Conservation (phyloP, 1,140 invertebrate species). For the Pseudomyrmex cubaensis region DNA sequence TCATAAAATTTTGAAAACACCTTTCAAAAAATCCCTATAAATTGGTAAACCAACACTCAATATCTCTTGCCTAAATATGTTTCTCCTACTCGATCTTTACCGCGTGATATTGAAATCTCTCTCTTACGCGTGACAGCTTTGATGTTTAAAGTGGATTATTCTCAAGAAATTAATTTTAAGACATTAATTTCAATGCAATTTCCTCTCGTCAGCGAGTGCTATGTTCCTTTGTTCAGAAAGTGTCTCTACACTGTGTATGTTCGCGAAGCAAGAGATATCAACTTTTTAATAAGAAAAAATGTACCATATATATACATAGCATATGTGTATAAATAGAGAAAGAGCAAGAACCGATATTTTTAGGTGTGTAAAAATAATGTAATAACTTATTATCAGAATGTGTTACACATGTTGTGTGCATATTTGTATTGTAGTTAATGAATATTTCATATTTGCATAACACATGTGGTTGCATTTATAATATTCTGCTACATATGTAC, state of each 20-base stretch:
- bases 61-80: constrained; percentile 48
- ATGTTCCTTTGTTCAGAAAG: no score
- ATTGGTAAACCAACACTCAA: constrained; percentile 25
- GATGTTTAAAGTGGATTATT: background rate
- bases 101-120: constrained; percentile 1
- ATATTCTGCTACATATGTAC: constrained; percentile 16
- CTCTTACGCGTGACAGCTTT: background rate
- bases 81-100: constrained; percentile 50
- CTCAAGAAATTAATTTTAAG: constrained; percentile 5
- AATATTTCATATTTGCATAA: constrained; percentile 26
- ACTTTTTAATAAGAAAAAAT: constrained; percentile 17
- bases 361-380: constrained; percentile 46
- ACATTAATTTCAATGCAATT: background rate
- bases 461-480: background rate
- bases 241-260: background rate
- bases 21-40: constrained; percentile 63
- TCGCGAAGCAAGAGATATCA: background rate
- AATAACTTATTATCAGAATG: constrained; percentile 37
- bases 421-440: constrained; percentile 25
- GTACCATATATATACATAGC: constrained; percentile 8
- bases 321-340: constrained; percentile 8
- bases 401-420: constrained; percentile 22
- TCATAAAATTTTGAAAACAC: constrained; percentile 62
- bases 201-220: no score
- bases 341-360: background rate